Conservation (phyloP, 2,797 vertebrate genomes). For the Argyrosomus regius region DNA sequence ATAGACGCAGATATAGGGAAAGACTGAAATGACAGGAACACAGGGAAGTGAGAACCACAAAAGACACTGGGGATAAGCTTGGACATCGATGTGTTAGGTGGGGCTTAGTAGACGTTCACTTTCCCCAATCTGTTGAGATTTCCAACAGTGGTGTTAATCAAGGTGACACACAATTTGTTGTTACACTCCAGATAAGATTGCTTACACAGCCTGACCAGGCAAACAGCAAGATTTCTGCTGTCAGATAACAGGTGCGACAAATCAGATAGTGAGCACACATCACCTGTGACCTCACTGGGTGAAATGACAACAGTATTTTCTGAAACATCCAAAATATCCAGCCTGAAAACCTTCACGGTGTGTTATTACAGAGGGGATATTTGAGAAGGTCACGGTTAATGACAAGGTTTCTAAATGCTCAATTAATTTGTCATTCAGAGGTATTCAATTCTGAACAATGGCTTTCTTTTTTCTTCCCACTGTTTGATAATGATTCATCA, state of each 20-base stretch:
- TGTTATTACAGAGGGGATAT: conserved; percentile 8
- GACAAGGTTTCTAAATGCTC: conserved; percentile 20
- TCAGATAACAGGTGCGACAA: neutral
- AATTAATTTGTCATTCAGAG: conserved; percentile 19
- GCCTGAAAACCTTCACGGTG: neutral
- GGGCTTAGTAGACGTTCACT: neutral
- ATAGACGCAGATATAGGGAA: neutral
- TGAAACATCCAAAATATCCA: conserved; percentile 21
- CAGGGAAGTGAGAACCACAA: neutral
- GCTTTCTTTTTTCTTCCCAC: conserved; percentile 3
- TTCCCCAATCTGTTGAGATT: conserved; percentile 1
- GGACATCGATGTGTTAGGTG: no score
- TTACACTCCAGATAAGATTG: conserved; percentile 17
- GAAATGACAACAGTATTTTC: conserved; percentile 24
- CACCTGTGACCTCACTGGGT: neutral
- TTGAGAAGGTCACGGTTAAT: conserved; percentile 33
- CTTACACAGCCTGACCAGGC: neutral
- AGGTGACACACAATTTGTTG: conserved; percentile 11
- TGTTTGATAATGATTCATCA: conserved; percentile 30
- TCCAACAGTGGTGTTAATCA: neutral
- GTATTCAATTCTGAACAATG: neutral
- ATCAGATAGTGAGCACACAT: conserved; percentile 10
- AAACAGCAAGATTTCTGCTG: conserved; percentile 3
- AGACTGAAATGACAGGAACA: neutral
- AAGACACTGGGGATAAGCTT: neutral